Conservation (phyloP, 1,140 invertebrate species). For the Propsilocerus akamusi region DNA sequence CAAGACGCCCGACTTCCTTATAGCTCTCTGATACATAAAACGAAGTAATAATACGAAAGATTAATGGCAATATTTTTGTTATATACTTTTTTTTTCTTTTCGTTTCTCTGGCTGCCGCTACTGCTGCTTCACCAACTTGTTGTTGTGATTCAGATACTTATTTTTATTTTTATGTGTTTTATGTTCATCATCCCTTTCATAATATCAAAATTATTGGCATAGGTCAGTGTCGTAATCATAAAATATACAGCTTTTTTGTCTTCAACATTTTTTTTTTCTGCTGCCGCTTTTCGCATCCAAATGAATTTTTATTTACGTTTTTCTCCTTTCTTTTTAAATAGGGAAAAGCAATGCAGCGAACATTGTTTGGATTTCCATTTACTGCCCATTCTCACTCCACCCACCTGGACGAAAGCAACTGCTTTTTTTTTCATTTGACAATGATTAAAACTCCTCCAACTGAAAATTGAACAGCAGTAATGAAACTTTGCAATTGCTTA, state of each 20-base stretch:
- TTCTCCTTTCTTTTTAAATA: too few species aligned
- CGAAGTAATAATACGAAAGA: constrained; percentile 1
- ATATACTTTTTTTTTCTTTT: constrained; percentile 1
- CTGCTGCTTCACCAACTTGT: neutral
- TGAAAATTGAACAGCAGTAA: neutral
- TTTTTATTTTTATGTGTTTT: constrained; percentile 4
- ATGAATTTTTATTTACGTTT: constrained; percentile 4
- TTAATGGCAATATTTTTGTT: constrained; percentile 4
- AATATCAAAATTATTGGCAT: constrained; percentile 4
- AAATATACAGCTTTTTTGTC: constrained; percentile 4
- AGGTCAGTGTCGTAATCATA: constrained; percentile 3
- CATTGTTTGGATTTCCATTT: neutral
- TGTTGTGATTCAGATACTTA: constrained; percentile 3
- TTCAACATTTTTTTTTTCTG: neutral
- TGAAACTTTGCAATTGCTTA: too few species aligned
- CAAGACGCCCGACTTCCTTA: too few species aligned
- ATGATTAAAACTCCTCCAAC: neutral
- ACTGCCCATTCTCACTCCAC: neutral
- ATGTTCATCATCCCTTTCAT: constrained; percentile 4
- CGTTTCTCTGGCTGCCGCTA: too few species aligned
- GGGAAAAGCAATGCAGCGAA: neutral
- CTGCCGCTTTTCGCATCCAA: neutral
- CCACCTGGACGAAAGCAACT: too few species aligned
- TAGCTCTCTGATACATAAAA: neutral
- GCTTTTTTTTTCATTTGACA: neutral